Evolutionary conservation across 2,113 vertebrate genomes (phyloP).

Genomic region (Rostratula benghalensis): DNA sequence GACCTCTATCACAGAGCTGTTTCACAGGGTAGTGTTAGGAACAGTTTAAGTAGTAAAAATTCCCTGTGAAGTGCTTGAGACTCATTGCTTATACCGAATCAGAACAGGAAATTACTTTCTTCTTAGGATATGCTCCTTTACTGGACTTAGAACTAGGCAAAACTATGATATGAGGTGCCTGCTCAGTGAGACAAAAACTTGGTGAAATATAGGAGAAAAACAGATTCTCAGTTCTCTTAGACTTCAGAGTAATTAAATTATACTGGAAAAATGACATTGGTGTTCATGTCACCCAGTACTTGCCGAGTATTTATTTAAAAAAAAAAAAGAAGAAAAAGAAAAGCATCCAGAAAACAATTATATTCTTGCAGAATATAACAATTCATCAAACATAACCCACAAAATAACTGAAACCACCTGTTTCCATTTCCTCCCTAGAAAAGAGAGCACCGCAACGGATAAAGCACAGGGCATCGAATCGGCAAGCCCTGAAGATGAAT

Average conservation of each 20-base stretch:
- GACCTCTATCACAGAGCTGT: background rate
- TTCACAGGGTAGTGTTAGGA: background rate
- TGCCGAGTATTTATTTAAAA: background rate
- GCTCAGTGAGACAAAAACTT: background rate
- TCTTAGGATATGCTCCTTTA: background rate
- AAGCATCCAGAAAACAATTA: background rate
- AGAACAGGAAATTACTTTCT: conserved; percentile 6
- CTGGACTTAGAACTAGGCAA: background rate
- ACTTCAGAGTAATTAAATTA: background rate
- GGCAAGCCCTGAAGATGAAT: background rate
- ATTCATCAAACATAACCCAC: background rate
- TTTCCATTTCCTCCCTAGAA: background rate
- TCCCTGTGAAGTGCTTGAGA: background rate
- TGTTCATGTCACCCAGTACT: background rate
- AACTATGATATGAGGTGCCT: background rate
- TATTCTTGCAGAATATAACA: background rate
- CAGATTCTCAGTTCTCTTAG: background rate
- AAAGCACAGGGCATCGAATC: background rate
- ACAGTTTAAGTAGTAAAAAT: background rate
- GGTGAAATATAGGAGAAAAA: background rate
- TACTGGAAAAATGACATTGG: background rate
- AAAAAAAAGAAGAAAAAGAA: background rate
- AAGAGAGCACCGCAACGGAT: accelerated
- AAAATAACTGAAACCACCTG: conserved; percentile 7
- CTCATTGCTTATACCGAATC: background rate